These are phyloP conservation scores for Tachina grossa DNA, from an alignment of 2,888 invertebrate genomes.

Conservation along the genomic window DNA sequence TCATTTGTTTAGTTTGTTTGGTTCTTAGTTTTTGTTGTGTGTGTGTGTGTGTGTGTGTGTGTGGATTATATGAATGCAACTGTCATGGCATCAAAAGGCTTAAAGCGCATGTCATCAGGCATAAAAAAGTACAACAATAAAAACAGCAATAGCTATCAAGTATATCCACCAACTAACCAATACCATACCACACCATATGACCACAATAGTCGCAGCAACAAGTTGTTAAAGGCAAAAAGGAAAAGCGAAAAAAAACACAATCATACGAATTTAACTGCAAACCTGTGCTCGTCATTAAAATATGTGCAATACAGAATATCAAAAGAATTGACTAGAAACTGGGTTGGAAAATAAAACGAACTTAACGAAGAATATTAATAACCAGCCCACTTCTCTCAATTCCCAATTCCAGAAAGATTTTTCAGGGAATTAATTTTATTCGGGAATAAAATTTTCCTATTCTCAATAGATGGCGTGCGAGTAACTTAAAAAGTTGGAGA, in stretches of 20 bases:
- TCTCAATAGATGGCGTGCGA: too few relatives aligned
- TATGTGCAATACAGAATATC: background rate
- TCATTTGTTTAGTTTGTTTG: constrained; percentile 37
- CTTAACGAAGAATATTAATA: too few relatives aligned
- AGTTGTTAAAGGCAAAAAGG: constrained; percentile 39
- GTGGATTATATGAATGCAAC: constrained; percentile 68
- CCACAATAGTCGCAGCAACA: constrained; percentile 62
- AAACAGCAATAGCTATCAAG: constrained; percentile 33
- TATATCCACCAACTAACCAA: constrained; percentile 56
- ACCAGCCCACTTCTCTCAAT: too few relatives aligned
- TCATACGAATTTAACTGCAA: constrained; percentile 24
- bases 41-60: background rate
- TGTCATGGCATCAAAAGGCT: constrained; percentile 72
- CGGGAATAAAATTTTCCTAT: too few relatives aligned
- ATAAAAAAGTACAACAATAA: constrained; percentile 62
- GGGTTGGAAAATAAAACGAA: background rate
- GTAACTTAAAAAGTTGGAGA: too few relatives aligned
- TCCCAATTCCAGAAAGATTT: too few relatives aligned
- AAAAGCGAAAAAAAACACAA: background rate
- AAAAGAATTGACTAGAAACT: background rate
- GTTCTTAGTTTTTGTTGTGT: constrained; percentile 13
- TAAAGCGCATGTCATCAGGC: constrained; percentile 72
- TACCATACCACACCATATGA: constrained; percentile 56
- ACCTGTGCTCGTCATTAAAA: constrained; percentile 47
- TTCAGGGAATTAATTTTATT: too few relatives aligned